Conservation (phyloP, 2,888 invertebrate genomes). For the Drosophila neotestacea region DNA sequence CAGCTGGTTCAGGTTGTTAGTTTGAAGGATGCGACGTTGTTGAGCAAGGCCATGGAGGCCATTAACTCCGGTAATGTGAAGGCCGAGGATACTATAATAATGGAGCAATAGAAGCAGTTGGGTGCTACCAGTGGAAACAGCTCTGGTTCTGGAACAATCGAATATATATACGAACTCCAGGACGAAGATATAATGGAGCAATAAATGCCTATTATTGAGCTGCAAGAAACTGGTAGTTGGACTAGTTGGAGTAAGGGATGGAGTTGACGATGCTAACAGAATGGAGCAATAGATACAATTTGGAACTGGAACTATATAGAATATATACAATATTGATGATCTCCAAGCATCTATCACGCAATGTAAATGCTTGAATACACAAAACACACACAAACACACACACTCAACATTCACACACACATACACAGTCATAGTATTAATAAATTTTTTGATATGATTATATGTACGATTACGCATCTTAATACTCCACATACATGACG, state of each 20-base stretch:
- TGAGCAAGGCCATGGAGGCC: constrained; percentile 92
- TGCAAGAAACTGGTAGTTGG: constrained; percentile 10
- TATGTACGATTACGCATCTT: constrained; percentile 22
- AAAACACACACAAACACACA: constrained; percentile 10
- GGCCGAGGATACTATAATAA: constrained; percentile 88
- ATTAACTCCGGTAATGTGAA: constrained; percentile 88
- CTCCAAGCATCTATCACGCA: constrained; percentile 28
- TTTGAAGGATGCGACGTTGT: constrained; percentile 92
- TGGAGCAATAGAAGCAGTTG: constrained; percentile 81
- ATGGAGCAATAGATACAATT: constrained; percentile 10
- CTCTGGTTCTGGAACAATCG: constrained; percentile 23
- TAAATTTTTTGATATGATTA: constrained; percentile 36
- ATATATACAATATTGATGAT: constrained; percentile 15
- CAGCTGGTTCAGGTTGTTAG: constrained; percentile 94
- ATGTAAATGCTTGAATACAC: constrained; percentile 45
- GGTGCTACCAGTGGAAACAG: constrained; percentile 28
- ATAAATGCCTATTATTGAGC: not conserved
- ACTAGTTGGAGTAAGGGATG: not conserved
- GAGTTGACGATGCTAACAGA: not conserved
- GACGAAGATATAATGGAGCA: constrained; percentile 23
- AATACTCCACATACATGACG: constrained; percentile 32
- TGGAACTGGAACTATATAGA: constrained; percentile 12
- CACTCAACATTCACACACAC: not conserved
- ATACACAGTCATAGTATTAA: constrained; percentile 30
- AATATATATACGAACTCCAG: constrained; percentile 25